Percentiles rank a stretch among this genome's conserved stretches.
These are phyloP conservation scores for Cydia fagiglandana DNA, from an alignment of 1,140 invertebrate genomes.

Conservation along the genomic window DNA sequence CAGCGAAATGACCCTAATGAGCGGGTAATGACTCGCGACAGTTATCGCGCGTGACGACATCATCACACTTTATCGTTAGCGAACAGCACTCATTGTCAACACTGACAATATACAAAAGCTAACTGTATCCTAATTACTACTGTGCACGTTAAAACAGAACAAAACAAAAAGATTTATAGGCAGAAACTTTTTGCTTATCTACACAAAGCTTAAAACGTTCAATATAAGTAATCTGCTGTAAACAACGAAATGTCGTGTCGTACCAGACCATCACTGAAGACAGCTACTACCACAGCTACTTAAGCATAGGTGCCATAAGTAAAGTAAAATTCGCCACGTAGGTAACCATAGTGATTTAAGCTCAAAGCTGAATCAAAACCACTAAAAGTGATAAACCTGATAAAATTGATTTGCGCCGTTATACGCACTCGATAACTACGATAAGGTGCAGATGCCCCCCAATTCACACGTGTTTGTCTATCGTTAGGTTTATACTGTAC, in stretches of 20 bases:
- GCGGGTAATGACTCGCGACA: conserved; percentile 15
- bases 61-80: background rate
- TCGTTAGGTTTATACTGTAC: no score
- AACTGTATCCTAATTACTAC: background rate
- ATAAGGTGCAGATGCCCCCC: background rate
- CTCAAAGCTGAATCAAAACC: background rate
- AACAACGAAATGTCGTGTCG: background rate
- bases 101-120: background rate
- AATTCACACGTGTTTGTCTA: no score
- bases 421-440: background rate
- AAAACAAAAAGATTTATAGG: background rate
- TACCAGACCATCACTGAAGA: no score
- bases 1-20: background rate
- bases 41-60: conserved; percentile 19
- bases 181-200: no score
- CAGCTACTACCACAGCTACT: no score
- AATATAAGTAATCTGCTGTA: no score
- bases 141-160: background rate
- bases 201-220: no score
- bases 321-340: no score
- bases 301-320: no score
- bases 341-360: background rate
- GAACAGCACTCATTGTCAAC: background rate
- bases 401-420: background rate
- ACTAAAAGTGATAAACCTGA: background rate